Base-by-base conservation (phyloP, 2,888 invertebrate species). In the Dicranocentrus wangi region DNA sequence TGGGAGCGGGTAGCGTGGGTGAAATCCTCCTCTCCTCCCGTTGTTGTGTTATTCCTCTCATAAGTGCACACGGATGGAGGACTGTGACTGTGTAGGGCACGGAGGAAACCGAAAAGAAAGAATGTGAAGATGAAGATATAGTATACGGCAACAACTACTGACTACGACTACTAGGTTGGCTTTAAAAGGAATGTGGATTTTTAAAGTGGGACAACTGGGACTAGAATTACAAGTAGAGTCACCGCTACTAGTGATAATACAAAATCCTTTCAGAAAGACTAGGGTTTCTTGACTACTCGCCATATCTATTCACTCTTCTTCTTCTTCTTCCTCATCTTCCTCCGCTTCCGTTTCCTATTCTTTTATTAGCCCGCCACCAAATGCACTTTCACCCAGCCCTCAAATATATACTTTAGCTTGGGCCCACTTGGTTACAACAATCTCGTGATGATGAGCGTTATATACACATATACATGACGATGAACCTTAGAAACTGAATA, bases 151-250 rank as follows among this genome's bases (percentile, higher is more conserved):
- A n/a, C n/a, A n/a, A n/a, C n/a, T n/a, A n/a, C n/a, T n/a, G n/a
- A n/a, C n/a, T n/a, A n/a, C n/a, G n/a, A n/a, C n/a, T n/a, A n/a
- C n/a, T n/a, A n/a, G n/a, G n/a, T n/a, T n/a, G 32, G 7, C 66
- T 68, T 28, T 43, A 58, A 75, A 66, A 60, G 75, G 61, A 69
- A 77, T 77, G 77, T 69, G 77, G 68, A 69, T 77, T 75, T 75
- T 77, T 77, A 68, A 77, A 77, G 77, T 77, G 68, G 69, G 69
- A 77, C 77, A 77, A 69, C 69, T 61, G 69, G 77, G 77, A 77
- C 61, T 77, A 43, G 77, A 77, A 58, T 69, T 69, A 28, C 69
- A 77, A 53, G 69, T 69, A 39, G 61, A 77, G 51, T 76, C 68
- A 51, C 47, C 60, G n/a, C 76, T 66, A 1, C 66, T 47, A 43